A percentile compares a stretch with the other conserved stretches of the same genome.
These are phyloP conservation scores for Bacillus rossius DNA, from an alignment of 1,140 invertebrate genomes.

Conservation along the genomic window DNA sequence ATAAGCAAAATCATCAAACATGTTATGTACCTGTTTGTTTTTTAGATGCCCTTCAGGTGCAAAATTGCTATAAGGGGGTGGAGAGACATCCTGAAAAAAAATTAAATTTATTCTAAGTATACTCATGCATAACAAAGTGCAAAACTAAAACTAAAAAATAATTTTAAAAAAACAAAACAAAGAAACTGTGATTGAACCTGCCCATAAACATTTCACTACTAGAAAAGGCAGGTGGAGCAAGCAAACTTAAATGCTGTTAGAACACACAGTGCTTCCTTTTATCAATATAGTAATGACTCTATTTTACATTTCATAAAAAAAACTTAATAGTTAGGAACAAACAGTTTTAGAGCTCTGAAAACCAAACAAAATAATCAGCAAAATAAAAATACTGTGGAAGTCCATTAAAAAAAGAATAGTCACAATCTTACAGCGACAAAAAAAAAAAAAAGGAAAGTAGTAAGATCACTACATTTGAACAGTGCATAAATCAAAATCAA, in stretches of 20 bases:
- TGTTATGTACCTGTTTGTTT: conserved; percentile 20
- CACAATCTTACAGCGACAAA: background rate
- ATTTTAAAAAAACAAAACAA: background rate
- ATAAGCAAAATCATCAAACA: no score
- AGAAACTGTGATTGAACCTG: background rate
- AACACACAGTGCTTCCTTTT: no score
- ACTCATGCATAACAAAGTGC: background rate
- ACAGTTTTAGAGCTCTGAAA: no score
- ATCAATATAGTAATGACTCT: no score
- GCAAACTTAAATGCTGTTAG: no score
- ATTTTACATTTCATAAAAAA: background rate
- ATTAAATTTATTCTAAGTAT: background rate
- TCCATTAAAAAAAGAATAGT: background rate
- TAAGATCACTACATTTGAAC: background rate
- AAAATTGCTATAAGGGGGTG: conserved; percentile 42
- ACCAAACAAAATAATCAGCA: background rate
- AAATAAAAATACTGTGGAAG: background rate
- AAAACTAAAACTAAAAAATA: background rate
- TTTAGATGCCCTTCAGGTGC: conserved; percentile 45
- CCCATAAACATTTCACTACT: no score
- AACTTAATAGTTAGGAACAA: background rate
- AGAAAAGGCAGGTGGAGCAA: no score
- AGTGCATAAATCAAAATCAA: background rate
- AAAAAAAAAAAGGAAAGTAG: background rate
- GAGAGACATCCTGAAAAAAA: conserved; percentile 43